A percentile compares a stretch with the other conserved stretches of the same genome.
These are phyloP conservation scores for Macrosiphum euphorbiae DNA, from an alignment of 2,888 invertebrate species.

Conservation along the genomic window DNA sequence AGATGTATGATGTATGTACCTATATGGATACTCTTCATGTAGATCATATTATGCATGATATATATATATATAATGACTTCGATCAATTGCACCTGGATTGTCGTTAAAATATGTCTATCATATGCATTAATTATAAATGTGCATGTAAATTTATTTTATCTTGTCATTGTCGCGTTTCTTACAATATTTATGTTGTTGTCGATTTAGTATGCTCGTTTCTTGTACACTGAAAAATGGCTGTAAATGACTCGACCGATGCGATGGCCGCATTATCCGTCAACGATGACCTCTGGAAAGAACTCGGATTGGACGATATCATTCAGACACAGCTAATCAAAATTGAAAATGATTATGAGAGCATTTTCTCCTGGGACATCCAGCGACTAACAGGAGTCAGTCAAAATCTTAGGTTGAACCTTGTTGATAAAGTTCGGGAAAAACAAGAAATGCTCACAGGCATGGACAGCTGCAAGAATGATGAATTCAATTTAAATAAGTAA, in stretches of 20 bases:
- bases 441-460: background rate
- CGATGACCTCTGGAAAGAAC: background rate
- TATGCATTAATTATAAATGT: no score
- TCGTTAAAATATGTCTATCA: no score
- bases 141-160: no score
- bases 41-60: no score
- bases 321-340: background rate
- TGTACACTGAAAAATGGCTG: background rate
- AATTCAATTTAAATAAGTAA: background rate
- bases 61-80: no score
- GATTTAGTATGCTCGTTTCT: background rate
- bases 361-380: constrained; percentile 39
- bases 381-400: background rate
- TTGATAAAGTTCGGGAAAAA: background rate
- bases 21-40: no score
- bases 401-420: background rate
- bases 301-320: background rate
- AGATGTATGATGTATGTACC: no score
- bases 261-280: background rate
- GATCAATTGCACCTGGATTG: no score
- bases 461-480: background rate
- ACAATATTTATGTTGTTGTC: background rate
- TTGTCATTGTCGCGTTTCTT: no score
- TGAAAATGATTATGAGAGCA: constrained; percentile 3
- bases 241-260: background rate